Evolutionary conservation across 2,888 invertebrate species (phyloP).

Genomic region (Platypus cylindrus): DNA sequence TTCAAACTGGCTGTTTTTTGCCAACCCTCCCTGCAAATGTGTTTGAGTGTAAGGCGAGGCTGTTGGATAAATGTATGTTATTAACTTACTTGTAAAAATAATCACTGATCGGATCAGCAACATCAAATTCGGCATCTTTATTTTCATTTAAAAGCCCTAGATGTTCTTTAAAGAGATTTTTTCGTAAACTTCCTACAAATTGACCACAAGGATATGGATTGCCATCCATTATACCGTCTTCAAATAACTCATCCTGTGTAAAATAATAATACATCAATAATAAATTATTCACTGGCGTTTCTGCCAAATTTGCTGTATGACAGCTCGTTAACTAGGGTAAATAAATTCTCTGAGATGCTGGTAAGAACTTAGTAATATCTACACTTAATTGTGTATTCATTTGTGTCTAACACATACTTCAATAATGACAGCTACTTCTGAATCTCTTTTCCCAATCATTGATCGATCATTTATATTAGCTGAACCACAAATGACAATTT

Average conservation of each 20-base stretch:
- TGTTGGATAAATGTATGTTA: background rate
- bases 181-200: constrained; percentile 74
- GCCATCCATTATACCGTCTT: constrained; percentile 73
- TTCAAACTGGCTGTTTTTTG: constrained; percentile 65
- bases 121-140: constrained; percentile 38
- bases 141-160: constrained; percentile 54
- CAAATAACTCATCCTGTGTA: constrained; percentile 68
- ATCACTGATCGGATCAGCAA: constrained; percentile 70
- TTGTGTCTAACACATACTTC: no score
- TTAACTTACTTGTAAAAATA: constrained; percentile 53
- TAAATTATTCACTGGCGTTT: no score
- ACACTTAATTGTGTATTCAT: no score
- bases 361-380: no score
- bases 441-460: constrained; percentile 86
- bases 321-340: no score
- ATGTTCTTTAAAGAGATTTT: constrained; percentile 83
- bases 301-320: no score
- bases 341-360: no score
- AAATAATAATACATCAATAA: no score
- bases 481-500: constrained; percentile 84
- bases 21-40: constrained; percentile 50
- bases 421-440: constrained; percentile 82
- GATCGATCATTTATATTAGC: constrained; percentile 97
- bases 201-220: constrained; percentile 68
- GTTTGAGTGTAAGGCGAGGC: no score